Evolutionary conservation across 1,140 invertebrate species (phyloP).

Genomic region (Macrobrachium nipponense): DNA sequence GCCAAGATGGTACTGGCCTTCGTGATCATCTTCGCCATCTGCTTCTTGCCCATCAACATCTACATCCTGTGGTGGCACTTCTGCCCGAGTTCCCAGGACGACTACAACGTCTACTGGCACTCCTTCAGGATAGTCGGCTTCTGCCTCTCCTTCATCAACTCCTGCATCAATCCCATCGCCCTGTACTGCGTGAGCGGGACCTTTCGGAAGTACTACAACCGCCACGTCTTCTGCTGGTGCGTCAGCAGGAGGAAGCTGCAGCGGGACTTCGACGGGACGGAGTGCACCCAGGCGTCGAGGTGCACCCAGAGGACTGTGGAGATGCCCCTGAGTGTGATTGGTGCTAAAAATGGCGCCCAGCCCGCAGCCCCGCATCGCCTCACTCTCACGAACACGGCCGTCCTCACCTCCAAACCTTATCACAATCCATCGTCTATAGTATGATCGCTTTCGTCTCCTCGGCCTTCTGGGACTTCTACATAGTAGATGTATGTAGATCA

Average conservation of each 20-base stretch:
- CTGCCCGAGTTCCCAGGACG: slow-evolving; percentile 76
- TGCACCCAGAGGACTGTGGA: slow-evolving; percentile 31
- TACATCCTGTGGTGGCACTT: slow-evolving; percentile 92
- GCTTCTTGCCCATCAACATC: slow-evolving; percentile 87
- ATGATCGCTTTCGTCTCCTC: slow-evolving; percentile 13
- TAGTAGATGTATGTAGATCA: background rate
- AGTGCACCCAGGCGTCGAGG: slow-evolving; percentile 21
- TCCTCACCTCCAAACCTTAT: background rate
- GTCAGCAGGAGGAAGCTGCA: background rate
- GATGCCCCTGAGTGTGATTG: slow-evolving; percentile 27
- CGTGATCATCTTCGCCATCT: slow-evolving; percentile 89
- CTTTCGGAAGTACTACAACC: slow-evolving; percentile 92
- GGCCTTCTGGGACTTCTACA: background rate
- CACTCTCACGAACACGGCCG: slow-evolving; percentile 23
- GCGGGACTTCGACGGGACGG: slow-evolving; percentile 24
- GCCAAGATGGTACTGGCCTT: slow-evolving; percentile 91
- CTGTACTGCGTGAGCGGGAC: slow-evolving; percentile 91
- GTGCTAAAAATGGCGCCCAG: slow-evolving; percentile 25
- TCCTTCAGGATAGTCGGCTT: slow-evolving; percentile 86
- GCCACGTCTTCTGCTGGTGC: slow-evolving; percentile 85
- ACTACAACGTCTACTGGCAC: slow-evolving; percentile 90
- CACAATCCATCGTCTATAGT: background rate
- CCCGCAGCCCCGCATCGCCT: background rate
- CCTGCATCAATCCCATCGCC: slow-evolving; percentile 92
- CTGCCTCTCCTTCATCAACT: slow-evolving; percentile 88